Base-by-base conservation (phyloP, 2,113 vertebrate genomes). In the Phrynosoma platyrhinos region DNA sequence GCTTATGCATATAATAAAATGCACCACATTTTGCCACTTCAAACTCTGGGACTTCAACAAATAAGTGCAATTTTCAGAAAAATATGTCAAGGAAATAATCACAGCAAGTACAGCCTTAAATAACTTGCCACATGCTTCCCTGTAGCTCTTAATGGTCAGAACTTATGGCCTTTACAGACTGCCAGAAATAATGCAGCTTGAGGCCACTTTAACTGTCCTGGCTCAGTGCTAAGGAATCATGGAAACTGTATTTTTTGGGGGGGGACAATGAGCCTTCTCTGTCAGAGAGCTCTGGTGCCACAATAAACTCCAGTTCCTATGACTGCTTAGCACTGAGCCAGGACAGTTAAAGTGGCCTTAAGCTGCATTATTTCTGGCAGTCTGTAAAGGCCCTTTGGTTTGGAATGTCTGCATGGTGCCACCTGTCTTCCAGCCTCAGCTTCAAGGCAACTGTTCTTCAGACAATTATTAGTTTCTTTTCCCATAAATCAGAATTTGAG, bases 1-100 rank as follows among this genome's bases (percentile, higher is more conserved):
- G 25, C 20, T 89, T 55, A 68, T 68, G 23, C n/a, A 89, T 79
- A 78, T 27, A 91, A 69, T 42, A 89, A 84, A 85, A 72, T 42
- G 79, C 27, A 30, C 0, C 1, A 69, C n/a, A 74, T 6, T 62
- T 13, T 68, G 88, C 66, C 27, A 53, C 82, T 91, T 79, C 81
- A 76, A 21, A 55, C 55, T 82, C 36, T 58, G 80, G 58, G 72
- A 85, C 42, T 82, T 47, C 76, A 2, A 20, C 32, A 30, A 20
- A 66, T 8, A 66, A 27, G 27, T 58, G 40, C 32, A 4, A 74
- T 81, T 72, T 80, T 4, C 47, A 83, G 58, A 89, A 58, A 12
- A 2, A 9, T 6, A 1, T 88, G 62, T 55, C 68, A 71, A 91
- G 78, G 58, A 89, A 52, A 90, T 1, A 36, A 64, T 62, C 76